phyloP scores from a whole-genome alignment of 2,888 invertebrate species.

The Drosophila cognata region DNA sequence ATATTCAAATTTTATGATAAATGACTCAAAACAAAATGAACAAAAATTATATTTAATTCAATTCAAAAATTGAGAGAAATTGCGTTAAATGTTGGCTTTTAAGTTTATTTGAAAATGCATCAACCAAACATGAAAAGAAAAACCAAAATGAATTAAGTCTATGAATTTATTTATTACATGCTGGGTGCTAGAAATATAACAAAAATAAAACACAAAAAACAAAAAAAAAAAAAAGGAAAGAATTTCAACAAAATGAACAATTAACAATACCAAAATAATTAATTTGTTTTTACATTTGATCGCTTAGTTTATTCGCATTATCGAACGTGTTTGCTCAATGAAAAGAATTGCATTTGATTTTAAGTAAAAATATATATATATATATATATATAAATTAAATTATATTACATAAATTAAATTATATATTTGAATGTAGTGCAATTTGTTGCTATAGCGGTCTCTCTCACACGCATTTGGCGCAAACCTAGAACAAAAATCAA shows the following conservation, averaged over 20 bases:
- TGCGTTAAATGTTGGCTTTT: conserved; percentile 8
- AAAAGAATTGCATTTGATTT: conserved; percentile 64
- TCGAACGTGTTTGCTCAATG: conserved; percentile 58
- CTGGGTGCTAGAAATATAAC: conserved; percentile 77
- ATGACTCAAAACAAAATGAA: conserved; percentile 11
- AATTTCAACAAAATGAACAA: conserved; percentile 21
- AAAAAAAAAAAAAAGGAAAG: conserved; percentile 11
- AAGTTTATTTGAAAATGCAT: conserved; percentile 27
- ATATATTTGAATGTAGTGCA: conserved; percentile 64
- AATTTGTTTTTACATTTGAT: conserved; percentile 20
- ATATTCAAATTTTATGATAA: conserved; percentile 19
- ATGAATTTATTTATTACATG: conserved; percentile 76
- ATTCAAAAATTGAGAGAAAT: not conserved
- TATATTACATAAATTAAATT: conserved; percentile 24
- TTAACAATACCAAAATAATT: conserved; percentile 32
- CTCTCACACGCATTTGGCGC: conserved; percentile 42
- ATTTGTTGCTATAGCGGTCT: conserved; percentile 67
- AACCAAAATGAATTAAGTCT: conserved; percentile 49
- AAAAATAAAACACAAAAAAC: conserved; percentile 32
- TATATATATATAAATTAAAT: conserved; percentile 11
- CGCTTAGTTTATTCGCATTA: conserved; percentile 38
- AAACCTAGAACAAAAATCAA: conserved; percentile 37
- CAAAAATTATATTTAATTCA: not conserved
- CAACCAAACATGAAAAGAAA: conserved; percentile 44
- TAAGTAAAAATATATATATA: conserved; percentile 47